Conservation (phyloP, 2,797 vertebrate species). For the Sebastes hubbsi region DNA sequence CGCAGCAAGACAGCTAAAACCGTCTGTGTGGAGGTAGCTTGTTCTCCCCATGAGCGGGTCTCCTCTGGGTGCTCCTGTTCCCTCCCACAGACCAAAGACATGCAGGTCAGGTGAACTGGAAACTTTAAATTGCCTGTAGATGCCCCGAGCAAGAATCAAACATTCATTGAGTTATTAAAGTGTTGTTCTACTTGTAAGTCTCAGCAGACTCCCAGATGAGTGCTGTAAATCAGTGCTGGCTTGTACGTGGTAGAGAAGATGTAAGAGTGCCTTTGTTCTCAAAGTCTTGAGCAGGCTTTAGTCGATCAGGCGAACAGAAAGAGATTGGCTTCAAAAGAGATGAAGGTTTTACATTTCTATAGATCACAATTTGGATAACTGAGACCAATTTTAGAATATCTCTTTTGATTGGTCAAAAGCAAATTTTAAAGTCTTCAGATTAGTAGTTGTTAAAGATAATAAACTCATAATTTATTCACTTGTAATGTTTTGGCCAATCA, state of each 20-base stretch:
- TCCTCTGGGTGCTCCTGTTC: background rate
- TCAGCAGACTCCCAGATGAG: background rate
- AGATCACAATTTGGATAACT: background rate
- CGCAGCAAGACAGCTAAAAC: constrained; percentile 8
- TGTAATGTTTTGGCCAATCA: background rate
- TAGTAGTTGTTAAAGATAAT: background rate
- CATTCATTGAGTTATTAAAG: background rate
- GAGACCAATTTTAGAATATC: background rate
- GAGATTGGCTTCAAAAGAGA: background rate
- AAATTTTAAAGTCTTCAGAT: background rate
- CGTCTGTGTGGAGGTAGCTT: background rate
- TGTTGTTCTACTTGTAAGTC: background rate
- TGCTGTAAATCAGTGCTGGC: constrained; percentile 3
- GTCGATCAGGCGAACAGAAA: background rate
- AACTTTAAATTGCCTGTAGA: background rate
- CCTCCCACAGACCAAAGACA: background rate
- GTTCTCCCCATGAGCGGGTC: background rate
- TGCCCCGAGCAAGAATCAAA: background rate
- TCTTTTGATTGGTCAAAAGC: background rate
- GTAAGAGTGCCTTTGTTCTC: background rate
- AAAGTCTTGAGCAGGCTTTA: background rate
- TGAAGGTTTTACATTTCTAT: background rate
- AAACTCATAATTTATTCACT: background rate
- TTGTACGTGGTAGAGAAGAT: constrained; percentile 13
- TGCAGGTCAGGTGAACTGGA: background rate